Percentiles rank a stretch among this genome's conserved stretches.
phyloP scores from a whole-genome alignment of 2,113 vertebrate genomes.

The Myiagra hebetior region DNA sequence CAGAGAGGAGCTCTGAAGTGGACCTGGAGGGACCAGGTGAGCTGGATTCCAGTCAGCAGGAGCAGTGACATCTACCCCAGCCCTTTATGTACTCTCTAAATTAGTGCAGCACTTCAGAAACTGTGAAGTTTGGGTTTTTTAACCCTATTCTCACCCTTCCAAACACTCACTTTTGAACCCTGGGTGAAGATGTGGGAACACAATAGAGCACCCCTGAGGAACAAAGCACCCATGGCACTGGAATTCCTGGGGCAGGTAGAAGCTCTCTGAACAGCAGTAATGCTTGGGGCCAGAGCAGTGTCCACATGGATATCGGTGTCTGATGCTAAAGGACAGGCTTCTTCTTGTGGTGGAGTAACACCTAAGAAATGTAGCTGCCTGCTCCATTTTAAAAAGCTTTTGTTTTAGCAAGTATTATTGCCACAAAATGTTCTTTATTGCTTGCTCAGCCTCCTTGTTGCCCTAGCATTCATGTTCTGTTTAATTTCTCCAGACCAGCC shows the following conservation, averaged over 20 bases:
- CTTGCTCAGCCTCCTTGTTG: not conserved
- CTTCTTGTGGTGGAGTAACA: not conserved
- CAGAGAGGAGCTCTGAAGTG: not conserved
- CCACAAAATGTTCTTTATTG: not conserved
- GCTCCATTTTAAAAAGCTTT: not conserved
- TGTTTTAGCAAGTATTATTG: not conserved
- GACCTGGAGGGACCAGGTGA: constrained; percentile 21
- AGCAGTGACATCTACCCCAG: not conserved
- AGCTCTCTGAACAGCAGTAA: not conserved
- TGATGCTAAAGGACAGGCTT: not conserved
- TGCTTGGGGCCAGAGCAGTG: not conserved
- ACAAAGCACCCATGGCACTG: not conserved
- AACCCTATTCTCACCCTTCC: not conserved
- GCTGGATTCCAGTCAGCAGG: not conserved
- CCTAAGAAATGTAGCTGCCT: not conserved
- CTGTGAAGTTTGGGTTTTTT: not conserved
- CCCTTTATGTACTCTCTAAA: not conserved
- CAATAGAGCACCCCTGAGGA: not conserved
- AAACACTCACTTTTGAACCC: not conserved
- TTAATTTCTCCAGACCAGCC: not conserved
- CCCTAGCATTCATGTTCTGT: not conserved
- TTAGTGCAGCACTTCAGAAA: not conserved
- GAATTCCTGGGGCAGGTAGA: not conserved
- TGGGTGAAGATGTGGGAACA: not conserved
- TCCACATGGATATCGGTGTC: not conserved